A percentile compares a stretch with the other conserved stretches of the same genome.
Evolutionary conservation across 2,888 invertebrate genomes (phyloP).

Genomic region (Eupithecia centaureata): DNA sequence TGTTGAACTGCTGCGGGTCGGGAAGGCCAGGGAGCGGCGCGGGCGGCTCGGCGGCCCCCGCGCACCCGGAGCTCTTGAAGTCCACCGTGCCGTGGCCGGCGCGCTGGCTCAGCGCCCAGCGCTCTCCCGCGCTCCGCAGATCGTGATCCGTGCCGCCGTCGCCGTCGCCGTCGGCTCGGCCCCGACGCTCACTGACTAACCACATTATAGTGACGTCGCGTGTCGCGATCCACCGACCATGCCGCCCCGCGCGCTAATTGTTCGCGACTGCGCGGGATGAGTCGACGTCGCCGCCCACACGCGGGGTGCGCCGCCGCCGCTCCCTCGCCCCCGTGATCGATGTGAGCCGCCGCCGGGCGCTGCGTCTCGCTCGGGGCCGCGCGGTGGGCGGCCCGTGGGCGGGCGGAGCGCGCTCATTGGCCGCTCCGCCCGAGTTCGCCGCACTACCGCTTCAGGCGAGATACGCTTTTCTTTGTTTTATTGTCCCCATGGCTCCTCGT

Average conservation of each 20-base stretch:
- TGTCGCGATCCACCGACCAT: conserved; percentile 69
- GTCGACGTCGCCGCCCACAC: conserved; percentile 70
- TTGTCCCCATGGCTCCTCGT: conserved; percentile 82
- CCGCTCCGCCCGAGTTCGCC: conserved; percentile 50
- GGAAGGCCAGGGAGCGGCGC: conserved; percentile 84
- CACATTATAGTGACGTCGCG: conserved; percentile 84
- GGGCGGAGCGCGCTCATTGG: conserved; percentile 52
- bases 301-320: conserved; percentile 45
- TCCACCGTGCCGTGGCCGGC: conserved; percentile 90
- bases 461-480: conserved; percentile 82
- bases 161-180: conserved; percentile 83
- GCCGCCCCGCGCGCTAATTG: conserved; percentile 80
- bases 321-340: conserved; percentile 77
- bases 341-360: conserved; percentile 74
- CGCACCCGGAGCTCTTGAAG: conserved; percentile 91
- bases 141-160: conserved; percentile 76
- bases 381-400: conserved; percentile 59
- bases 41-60: conserved; percentile 82
- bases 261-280: conserved; percentile 80
- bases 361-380: conserved; percentile 64
- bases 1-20: conserved; percentile 93
- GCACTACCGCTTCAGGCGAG: conserved; percentile 70
- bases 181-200: conserved; percentile 87
- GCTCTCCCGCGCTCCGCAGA: conserved; percentile 70
- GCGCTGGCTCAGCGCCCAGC: conserved; percentile 78